These are phyloP conservation scores for Plectrocnemia conspersa DNA, from an alignment of 1,140 invertebrate species.

Conservation along the genomic window DNA sequence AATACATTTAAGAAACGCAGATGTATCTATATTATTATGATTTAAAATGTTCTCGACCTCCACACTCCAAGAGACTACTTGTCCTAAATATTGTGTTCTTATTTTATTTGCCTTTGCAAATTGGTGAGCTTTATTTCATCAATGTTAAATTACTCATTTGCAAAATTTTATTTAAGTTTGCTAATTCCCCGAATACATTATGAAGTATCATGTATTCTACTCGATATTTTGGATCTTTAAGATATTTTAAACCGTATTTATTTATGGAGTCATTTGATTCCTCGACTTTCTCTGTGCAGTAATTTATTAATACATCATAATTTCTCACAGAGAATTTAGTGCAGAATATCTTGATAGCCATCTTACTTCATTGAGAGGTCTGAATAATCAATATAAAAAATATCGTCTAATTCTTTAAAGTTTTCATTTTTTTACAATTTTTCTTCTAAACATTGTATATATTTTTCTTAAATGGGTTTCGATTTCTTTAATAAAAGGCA, in stretches of 20 bases:
- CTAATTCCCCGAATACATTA: conserved; percentile 3
- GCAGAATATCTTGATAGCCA: no score
- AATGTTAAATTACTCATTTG: conserved; percentile 1
- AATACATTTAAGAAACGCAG: not conserved
- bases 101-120: conserved; percentile 1
- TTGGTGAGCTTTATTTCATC: not conserved
- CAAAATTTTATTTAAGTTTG: not conserved
- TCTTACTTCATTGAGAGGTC: no score
- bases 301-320: not conserved
- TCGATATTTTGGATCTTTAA: not conserved
- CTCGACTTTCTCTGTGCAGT: not conserved
- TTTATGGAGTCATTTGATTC: not conserved
- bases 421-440: no score
- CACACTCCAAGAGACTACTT: not conserved
- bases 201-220: not conserved
- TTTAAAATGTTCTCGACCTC: not conserved
- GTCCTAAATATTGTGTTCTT: not conserved
- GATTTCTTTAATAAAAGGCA: no score
- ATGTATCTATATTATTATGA: not conserved
- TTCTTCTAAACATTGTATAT: no score
- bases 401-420: no score
- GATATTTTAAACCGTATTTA: not conserved
- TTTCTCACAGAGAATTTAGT: no score
- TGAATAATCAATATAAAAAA: no score
- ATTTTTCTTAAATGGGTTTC: no score